These are phyloP conservation scores for Microcebus tavaratra DNA, from an alignment of 2,113 vertebrate genomes.

Conservation along the genomic window DNA sequence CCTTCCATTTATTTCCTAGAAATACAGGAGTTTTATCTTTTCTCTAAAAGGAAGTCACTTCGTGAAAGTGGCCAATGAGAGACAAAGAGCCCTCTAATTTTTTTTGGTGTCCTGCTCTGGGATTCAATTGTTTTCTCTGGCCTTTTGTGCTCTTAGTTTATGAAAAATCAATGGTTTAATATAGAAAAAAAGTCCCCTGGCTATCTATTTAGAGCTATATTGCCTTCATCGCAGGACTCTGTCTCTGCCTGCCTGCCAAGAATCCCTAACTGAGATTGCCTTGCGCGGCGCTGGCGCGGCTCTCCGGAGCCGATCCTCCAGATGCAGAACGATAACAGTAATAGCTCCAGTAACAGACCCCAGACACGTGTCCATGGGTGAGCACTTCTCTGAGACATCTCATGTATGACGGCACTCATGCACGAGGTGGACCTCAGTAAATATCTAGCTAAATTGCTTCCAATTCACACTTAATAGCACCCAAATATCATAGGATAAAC, in stretches of 20 bases:
- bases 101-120: conserved; percentile 69
- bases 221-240: conserved; percentile 54
- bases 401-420: not conserved
- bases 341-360: not conserved
- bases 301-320: not conserved
- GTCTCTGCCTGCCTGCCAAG: conserved; percentile 30
- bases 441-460: conserved; percentile 24
- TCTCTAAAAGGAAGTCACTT: conserved; percentile 52
- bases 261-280: conserved; percentile 13
- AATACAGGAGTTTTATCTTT: conserved; percentile 26
- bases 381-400: not conserved
- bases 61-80: conserved; percentile 49
- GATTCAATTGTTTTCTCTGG: conserved; percentile 81
- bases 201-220: conserved; percentile 75
- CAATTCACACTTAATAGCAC: not conserved
- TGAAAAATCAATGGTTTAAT: conserved; percentile 86
- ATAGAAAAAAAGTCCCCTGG: conserved; percentile 79
- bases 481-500: not conserved
- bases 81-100: conserved; percentile 70
- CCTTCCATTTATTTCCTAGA: conserved; percentile 25
- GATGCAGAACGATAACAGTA: not conserved
- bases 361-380: not conserved
- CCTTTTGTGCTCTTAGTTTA: conserved; percentile 83
- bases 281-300: not conserved
- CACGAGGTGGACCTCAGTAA: not conserved